A percentile compares a stretch with the other conserved stretches of the same genome.
Evolutionary conservation across 2,797 vertebrate species (phyloP).

Genomic region (Jordanella pulchra): DNA sequence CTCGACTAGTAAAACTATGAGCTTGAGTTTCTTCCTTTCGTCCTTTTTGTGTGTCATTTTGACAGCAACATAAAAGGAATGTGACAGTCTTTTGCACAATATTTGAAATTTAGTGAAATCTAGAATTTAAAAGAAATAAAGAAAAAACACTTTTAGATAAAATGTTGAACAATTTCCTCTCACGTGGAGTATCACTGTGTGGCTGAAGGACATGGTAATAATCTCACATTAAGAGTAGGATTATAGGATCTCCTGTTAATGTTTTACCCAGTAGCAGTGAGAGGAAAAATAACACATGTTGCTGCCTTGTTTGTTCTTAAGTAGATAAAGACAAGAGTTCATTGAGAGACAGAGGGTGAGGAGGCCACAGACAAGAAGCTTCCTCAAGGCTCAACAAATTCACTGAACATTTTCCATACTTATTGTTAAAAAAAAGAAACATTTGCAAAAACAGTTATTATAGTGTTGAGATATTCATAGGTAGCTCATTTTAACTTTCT

Average conservation of each 20-base stretch:
- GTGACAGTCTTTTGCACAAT: constrained; percentile 8
- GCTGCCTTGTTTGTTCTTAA: background rate
- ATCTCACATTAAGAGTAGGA: constrained; percentile 11
- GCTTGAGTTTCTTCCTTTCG: background rate
- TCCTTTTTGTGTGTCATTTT: background rate
- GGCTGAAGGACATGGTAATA: constrained; percentile 10
- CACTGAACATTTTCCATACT: background rate
- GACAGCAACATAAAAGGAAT: constrained; percentile 3
- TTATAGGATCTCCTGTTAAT: background rate
- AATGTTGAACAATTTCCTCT: constrained; percentile 5
- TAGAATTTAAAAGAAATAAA: background rate
- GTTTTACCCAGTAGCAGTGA: background rate
- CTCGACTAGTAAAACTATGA: background rate
- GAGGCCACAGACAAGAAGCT: background rate
- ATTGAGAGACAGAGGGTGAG: background rate
- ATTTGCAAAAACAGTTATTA: no score
- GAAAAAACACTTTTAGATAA: background rate
- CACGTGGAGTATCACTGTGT: background rate
- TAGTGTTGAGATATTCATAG: no score
- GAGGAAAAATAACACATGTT: background rate
- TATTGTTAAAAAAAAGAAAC: background rate
- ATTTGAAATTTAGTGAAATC: constrained; percentile 2
- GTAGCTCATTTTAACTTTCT: no score
- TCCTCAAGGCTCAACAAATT: background rate
- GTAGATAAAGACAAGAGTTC: background rate